These are phyloP conservation scores for Fistularia commersonii DNA, from an alignment of 2,797 vertebrate species.

Conservation along the genomic window DNA sequence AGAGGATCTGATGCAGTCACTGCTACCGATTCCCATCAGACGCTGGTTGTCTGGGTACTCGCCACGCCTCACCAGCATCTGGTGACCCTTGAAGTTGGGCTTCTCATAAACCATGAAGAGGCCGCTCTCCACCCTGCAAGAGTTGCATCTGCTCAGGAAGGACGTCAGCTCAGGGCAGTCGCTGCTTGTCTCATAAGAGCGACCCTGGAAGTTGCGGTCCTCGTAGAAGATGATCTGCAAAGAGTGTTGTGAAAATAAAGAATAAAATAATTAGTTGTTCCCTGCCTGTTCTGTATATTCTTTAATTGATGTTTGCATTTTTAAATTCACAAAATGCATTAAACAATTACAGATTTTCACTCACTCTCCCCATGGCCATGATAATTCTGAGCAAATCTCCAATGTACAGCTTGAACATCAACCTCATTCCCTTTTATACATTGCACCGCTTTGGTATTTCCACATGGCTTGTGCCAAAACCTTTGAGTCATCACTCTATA, in stretches of 20 bases:
- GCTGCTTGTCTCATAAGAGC: slow-evolving; percentile 59
- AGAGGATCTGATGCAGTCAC: slow-evolving; percentile 62
- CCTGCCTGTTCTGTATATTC: no score
- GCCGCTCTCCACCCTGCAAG: slow-evolving; percentile 65
- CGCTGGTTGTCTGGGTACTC: slow-evolving; percentile 66
- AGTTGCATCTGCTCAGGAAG: slow-evolving; percentile 62
- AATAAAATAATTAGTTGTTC: no score
- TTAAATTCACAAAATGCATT: no score
- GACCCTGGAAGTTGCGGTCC: slow-evolving; percentile 63
- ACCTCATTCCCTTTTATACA: slow-evolving; percentile 63
- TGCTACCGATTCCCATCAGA: slow-evolving; percentile 60
- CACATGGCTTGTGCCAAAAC: slow-evolving; percentile 58
- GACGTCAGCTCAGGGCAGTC: slow-evolving; percentile 61
- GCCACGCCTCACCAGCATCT: slow-evolving; percentile 61
- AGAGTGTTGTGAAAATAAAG: no score
- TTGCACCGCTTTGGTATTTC: slow-evolving; percentile 42
- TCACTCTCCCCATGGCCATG: slow-evolving; percentile 65
- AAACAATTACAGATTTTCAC: slow-evolving; percentile 6
- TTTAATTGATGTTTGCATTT: no score
- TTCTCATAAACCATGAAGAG: slow-evolving; percentile 67
- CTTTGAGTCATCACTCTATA: slow-evolving; percentile 66
- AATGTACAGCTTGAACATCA: slow-evolving; percentile 47
- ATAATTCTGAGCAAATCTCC: slow-evolving; percentile 40
- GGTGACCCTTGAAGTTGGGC: slow-evolving; percentile 60
- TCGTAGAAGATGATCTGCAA: slow-evolving; percentile 62